phyloP scores from a whole-genome alignment of 2,888 invertebrate genomes.

The Thymelicus lineola region DNA sequence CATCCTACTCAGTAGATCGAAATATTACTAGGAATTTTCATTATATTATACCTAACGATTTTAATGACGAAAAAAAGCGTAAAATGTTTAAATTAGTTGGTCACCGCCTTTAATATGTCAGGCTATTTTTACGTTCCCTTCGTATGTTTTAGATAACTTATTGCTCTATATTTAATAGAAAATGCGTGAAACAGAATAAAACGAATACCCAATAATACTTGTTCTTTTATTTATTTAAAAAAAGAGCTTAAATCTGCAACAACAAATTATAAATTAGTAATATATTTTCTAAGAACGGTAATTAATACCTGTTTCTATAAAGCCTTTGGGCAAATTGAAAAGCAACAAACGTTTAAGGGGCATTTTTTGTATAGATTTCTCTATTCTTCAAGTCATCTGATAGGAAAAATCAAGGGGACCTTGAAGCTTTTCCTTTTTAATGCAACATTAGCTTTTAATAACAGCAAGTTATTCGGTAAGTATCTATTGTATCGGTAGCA shows the following conservation, averaged over 20 bases:
- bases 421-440: too few relatives aligned
- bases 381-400: too few relatives aligned
- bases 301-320: too few relatives aligned
- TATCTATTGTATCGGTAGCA: too few relatives aligned
- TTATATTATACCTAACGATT: slow-evolving; percentile 53
- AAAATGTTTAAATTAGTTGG: slow-evolving; percentile 77
- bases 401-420: too few relatives aligned
- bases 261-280: slow-evolving; percentile 16
- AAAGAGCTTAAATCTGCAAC: slow-evolving; percentile 54
- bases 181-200: neutral
- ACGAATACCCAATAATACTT: neutral
- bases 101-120: slow-evolving; percentile 55
- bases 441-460: too few relatives aligned
- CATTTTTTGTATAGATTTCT: too few relatives aligned
- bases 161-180: neutral
- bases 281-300: neutral
- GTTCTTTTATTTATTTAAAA: slow-evolving; percentile 42
- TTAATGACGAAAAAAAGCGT: slow-evolving; percentile 63
- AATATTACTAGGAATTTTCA: slow-evolving; percentile 54
- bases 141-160: neutral
- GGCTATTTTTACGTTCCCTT: neutral
- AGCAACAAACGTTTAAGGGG: too few relatives aligned
- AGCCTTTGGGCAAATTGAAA: too few relatives aligned
- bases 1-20: slow-evolving; percentile 44
- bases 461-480: too few relatives aligned